Evolutionary conservation across 2,888 invertebrate genomes (phyloP).

Genomic region (Aproaerema taeniolella): DNA sequence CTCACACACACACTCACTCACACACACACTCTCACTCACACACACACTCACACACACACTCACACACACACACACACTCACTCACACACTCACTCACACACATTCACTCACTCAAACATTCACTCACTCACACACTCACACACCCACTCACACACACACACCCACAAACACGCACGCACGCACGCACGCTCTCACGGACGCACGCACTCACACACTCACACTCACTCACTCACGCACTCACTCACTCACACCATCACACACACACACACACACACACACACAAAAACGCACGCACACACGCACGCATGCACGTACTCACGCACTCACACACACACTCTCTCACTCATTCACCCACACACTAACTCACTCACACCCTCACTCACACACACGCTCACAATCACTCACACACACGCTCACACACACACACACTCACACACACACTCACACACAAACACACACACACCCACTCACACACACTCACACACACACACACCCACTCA

Average conservation of each 20-base stretch:
- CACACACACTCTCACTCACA: neutral
- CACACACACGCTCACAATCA: too few relatives aligned
- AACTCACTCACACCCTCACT: too few relatives aligned
- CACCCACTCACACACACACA: neutral
- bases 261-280: too few relatives aligned
- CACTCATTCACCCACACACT: too few relatives aligned
- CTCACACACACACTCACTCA: neutral
- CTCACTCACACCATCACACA: constrained; percentile 1
- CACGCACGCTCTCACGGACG: neutral
- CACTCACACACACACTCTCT: too few relatives aligned
- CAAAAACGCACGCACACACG: too few relatives aligned
- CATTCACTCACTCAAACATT: neutral
- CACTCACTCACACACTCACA: neutral
- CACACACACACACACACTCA: neutral
- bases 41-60: neutral
- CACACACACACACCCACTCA: neutral
- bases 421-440: too few relatives aligned
- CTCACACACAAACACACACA: too few relatives aligned
- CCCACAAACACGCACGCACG: neutral
- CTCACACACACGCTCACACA: too few relatives aligned
- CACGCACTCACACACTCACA: constrained; percentile 1
- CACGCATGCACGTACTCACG: too few relatives aligned
- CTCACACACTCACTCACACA: neutral
- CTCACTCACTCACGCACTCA: constrained; percentile 1
- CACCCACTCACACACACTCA: neutral